Evolutionary conservation across 2,888 invertebrate species (phyloP).

Genomic region (Patella depressa): DNA sequence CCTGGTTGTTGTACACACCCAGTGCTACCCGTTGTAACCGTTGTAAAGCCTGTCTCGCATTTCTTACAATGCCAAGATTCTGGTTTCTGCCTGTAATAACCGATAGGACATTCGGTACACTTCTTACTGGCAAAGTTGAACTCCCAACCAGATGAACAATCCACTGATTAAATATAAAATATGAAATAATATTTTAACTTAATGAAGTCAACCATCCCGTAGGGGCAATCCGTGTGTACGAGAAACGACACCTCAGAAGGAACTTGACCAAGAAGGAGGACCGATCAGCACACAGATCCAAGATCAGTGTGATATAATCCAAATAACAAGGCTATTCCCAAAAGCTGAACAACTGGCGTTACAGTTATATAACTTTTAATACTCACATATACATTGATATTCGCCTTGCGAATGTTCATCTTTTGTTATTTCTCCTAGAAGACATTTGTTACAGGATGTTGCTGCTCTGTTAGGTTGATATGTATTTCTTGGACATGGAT

Average conservation of each 20-base stretch:
- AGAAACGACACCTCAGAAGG: too few species aligned
- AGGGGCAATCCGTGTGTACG: too few species aligned
- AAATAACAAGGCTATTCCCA: too few species aligned
- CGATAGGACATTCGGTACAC: not conserved
- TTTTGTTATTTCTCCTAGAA: not conserved
- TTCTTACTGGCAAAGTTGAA: not conserved
- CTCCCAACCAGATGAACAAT: not conserved
- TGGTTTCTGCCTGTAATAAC: not conserved
- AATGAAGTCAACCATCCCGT: too few species aligned
- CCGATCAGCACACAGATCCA: too few species aligned
- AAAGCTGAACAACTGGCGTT: too few species aligned
- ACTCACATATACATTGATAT: not conserved
- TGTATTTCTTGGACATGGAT: not conserved
- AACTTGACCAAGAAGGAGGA: too few species aligned
- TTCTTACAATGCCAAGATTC: not conserved
- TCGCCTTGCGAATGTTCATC: not conserved
- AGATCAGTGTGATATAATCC: too few species aligned
- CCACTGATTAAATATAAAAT: not conserved
- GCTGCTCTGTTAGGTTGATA: not conserved
- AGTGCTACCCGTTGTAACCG: not conserved
- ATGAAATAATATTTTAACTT: too few species aligned
- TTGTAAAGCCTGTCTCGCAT: not conserved
- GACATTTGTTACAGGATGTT: not conserved
- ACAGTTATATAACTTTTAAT: too few species aligned
- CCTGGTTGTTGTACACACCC: not conserved